These are phyloP conservation scores for Pocillopora meandrina DNA, from an alignment of 92 coral and sea anemone genomes.

Conservation along the genomic window DNA sequence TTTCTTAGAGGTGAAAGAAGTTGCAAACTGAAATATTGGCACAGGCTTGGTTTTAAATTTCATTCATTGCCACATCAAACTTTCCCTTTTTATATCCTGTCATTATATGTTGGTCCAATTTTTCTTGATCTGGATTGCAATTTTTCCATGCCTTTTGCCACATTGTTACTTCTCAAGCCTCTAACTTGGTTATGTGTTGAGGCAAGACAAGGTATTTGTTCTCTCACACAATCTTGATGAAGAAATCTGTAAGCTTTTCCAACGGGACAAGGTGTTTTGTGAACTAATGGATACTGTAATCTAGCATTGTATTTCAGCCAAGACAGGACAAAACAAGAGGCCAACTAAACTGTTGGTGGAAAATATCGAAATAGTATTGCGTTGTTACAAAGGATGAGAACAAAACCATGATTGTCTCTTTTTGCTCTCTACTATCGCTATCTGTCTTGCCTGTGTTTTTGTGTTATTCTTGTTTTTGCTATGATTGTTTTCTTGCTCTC, in stretches of 20 bases:
- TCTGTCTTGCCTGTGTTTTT: conserved; percentile 59
- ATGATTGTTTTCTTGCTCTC: conserved; percentile 88
- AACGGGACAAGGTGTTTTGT: conserved; percentile 58
- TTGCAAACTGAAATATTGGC: background rate
- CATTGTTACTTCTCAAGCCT: conserved; percentile 10
- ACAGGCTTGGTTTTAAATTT: background rate
- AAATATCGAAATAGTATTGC: conserved; percentile 62
- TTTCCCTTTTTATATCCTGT: background rate
- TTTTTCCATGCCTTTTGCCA: conserved; percentile 15
- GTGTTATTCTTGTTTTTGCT: conserved; percentile 70
- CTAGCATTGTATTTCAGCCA: conserved; percentile 70
- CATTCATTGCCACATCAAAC: too few relatives aligned
- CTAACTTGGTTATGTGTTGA: conserved; percentile 15
- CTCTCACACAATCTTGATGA: background rate
- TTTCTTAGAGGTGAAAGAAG: conserved; percentile 9
- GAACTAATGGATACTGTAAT: conserved; percentile 61
- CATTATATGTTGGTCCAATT: background rate
- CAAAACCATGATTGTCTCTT: conserved; percentile 90
- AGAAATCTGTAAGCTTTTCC: conserved; percentile 14
- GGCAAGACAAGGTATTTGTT: conserved; percentile 16
- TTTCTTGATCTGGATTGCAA: background rate
- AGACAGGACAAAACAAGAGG: conserved; percentile 50
- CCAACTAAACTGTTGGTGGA: conserved; percentile 38
- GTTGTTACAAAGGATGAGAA: conserved; percentile 95
- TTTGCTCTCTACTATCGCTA: conserved; percentile 81